Percentiles rank a stretch among this genome's conserved stretches.
Evolutionary conservation across 2,888 invertebrate genomes (phyloP).

Genomic region (Cryptocephalus moraei): DNA sequence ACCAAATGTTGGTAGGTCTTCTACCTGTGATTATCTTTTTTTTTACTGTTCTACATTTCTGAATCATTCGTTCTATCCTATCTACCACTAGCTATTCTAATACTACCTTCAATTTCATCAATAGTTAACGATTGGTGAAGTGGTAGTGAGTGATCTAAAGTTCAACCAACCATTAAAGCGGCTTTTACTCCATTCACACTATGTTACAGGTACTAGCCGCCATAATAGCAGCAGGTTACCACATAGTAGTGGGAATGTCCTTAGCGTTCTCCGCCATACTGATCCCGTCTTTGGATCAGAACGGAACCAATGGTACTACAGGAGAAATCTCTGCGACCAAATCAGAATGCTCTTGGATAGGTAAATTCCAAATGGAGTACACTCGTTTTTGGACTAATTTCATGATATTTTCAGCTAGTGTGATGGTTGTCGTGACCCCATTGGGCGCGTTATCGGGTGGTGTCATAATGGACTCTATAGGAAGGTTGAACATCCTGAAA

Average conservation of each 20-base stretch:
- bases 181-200: not conserved
- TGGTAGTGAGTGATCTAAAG: too few species aligned
- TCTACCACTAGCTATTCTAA: too few species aligned
- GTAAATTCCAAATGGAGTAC: constrained; percentile 35
- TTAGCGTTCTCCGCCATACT: constrained; percentile 49
- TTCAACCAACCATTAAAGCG: not conserved
- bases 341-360: constrained; percentile 43
- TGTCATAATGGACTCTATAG: constrained; percentile 45
- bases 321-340: constrained; percentile 32
- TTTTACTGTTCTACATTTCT: too few species aligned
- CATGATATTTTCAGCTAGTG: constrained; percentile 39
- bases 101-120: too few species aligned
- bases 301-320: constrained; percentile 16
- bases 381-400: too few species aligned
- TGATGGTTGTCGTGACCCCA: constrained; percentile 46
- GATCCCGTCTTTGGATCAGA: constrained; percentile 41
- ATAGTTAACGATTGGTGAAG: too few species aligned
- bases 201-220: constrained; percentile 39
- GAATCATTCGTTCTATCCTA: too few species aligned
- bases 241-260: constrained; percentile 49
- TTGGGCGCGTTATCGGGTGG: constrained; percentile 46
- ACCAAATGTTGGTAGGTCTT: too few species aligned
- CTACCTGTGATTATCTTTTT: too few species aligned
- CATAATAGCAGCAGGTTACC: constrained; percentile 45
- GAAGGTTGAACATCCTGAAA: constrained; percentile 46